These are phyloP conservation scores for Scaptodrosophila lebanonensis DNA, from an alignment of 1,140 invertebrate species.

Conservation along the genomic window DNA sequence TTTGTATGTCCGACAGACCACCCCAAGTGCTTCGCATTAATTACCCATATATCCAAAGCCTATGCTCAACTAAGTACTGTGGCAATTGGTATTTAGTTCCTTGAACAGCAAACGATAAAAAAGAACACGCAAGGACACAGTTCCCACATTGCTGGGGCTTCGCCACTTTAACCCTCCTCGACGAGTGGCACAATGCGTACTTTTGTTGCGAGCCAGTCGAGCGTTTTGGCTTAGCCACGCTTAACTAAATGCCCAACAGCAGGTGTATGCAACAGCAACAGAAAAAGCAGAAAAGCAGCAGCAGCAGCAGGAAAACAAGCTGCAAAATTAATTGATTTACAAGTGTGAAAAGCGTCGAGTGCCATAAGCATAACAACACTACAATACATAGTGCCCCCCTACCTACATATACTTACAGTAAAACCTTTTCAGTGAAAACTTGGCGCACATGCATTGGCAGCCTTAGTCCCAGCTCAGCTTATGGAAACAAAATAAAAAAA, in stretches of 20 bases:
- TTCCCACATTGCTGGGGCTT: slow-evolving; percentile 60
- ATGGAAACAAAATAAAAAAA: too few relatives aligned
- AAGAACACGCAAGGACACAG: slow-evolving; percentile 16
- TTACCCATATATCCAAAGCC: too few relatives aligned
- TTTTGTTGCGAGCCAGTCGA: slow-evolving; percentile 20
- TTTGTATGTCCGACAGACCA: too few relatives aligned
- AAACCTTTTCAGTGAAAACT: too few relatives aligned
- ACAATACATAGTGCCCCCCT: slow-evolving; percentile 2
- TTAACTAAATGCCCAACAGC: slow-evolving; percentile 66
- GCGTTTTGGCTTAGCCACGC: slow-evolving; percentile 54
- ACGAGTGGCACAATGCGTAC: slow-evolving; percentile 38
- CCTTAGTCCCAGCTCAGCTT: too few relatives aligned
- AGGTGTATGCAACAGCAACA: slow-evolving; percentile 30
- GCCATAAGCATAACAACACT: slow-evolving; percentile 37
- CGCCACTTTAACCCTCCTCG: not conserved
- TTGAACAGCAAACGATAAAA: slow-evolving; percentile 33
- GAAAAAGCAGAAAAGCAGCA: slow-evolving; percentile 9
- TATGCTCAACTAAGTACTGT: slow-evolving; percentile 3
- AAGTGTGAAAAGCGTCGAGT: slow-evolving; percentile 59
- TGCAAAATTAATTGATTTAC: slow-evolving; percentile 73
- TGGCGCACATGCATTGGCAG: too few relatives aligned
- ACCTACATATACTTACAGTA: too few relatives aligned
- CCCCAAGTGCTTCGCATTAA: not conserved
- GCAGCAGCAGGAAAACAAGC: slow-evolving; percentile 27
- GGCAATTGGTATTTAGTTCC: too few relatives aligned